Base-by-base conservation (phyloP, 2,797 vertebrate species). In the Thamnophis elegans region DNA sequence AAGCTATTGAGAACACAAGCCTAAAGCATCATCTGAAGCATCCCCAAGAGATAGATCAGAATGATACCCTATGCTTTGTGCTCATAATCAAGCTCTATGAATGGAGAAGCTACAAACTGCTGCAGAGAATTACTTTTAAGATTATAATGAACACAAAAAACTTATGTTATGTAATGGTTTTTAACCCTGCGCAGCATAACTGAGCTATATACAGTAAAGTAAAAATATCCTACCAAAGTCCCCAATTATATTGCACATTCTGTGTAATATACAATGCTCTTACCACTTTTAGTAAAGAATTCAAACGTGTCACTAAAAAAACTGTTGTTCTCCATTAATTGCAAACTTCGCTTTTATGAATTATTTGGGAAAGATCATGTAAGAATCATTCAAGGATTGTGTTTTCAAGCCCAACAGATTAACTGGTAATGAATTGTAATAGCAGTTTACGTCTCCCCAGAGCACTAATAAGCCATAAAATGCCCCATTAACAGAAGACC, bases 391-490 rank as follows among this genome's bases (percentile, higher is more conserved):
- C 62, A 14, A 53, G 32, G 85, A 1, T 60, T 55, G 92, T 32
- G 47, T 11, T 65, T 55, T 94, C 12, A n/a, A 94, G 18, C 0
- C 1, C 73, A 94, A 92, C 92, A 93, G 89, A 85, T 82, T 90
- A 82, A 91, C 42, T 89, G 53, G 8, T 85, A 92, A 91, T 59
- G 68, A 92, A 91, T 1, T 4, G 91, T 91, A 94, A 95, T 0
- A 0, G 95, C 90, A 36, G 86, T 73, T 90, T 0, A 0, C 60
- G 32, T 89, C 0, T 0, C 95, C 94, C 94, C 92, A 0, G 0
- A 91, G 94, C 95, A 94, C 95, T 96, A 92, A 92, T 54, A 94
- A 94, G 89, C 91, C 90, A 97, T 96, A 95, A 97, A 96, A 94
- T 94, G 95, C 91, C 94, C 95, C 93, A 95, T 89, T 94, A 93